Evolutionary conservation across 1,140 invertebrate species (phyloP).

Genomic region (Drosophila chauvacae): DNA sequence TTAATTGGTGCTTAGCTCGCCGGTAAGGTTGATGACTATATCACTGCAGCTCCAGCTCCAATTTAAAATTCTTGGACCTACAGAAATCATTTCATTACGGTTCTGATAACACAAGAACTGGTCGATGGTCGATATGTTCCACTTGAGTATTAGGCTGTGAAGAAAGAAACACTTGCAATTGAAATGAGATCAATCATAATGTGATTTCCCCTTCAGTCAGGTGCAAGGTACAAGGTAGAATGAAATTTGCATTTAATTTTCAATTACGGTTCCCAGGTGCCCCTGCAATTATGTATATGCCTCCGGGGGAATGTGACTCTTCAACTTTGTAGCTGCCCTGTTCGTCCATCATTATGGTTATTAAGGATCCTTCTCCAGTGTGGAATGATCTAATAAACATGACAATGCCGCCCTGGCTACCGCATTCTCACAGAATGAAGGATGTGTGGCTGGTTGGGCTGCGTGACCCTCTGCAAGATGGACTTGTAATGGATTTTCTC

Average conservation of each 20-base stretch:
- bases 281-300: neutral
- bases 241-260: conserved; percentile 38
- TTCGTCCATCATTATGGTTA: conserved; percentile 14
- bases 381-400: conserved; percentile 35
- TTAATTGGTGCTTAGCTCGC: neutral
- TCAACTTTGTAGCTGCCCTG: conserved; percentile 9
- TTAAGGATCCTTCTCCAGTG: neutral
- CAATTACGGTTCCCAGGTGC: conserved; percentile 25
- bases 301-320: neutral
- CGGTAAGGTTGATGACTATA: conserved; percentile 16
- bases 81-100: neutral
- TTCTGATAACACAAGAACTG: too few species aligned
- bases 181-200: conserved; percentile 26
- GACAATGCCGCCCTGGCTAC: conserved; percentile 38
- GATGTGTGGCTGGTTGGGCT: conserved; percentile 12
- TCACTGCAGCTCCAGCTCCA: neutral
- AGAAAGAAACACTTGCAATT: conserved; percentile 5
- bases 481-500: conserved; percentile 65
- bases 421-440: neutral
- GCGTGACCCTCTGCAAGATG: conserved; percentile 35
- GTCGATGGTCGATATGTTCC: too few species aligned
- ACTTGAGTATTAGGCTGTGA: too few species aligned
- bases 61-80: too few species aligned
- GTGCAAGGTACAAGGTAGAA: neutral
- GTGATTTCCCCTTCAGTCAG: conserved; percentile 1